A percentile compares a stretch with the other conserved stretches of the same genome.
Evolutionary conservation across 1,140 invertebrate genomes (phyloP).

Genomic region (Halesus radiatus): DNA sequence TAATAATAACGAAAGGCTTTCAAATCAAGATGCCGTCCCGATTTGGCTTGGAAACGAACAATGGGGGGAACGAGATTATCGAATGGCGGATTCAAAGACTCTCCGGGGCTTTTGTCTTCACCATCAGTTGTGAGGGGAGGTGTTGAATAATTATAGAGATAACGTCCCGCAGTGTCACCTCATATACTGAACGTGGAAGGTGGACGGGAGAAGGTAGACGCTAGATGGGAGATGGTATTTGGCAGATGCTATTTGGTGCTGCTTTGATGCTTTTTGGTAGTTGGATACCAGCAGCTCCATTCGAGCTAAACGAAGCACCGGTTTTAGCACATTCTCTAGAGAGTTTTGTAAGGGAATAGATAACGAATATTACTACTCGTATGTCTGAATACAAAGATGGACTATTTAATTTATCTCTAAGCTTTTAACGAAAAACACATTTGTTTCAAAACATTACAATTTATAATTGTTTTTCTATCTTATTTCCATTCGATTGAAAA

Average conservation of each 20-base stretch:
- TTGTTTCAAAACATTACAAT: too few species aligned
- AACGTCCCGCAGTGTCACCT: slow-evolving; percentile 37
- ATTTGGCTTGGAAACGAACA: slow-evolving; percentile 18
- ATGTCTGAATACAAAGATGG: too few species aligned
- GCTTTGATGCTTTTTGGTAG: too few species aligned
- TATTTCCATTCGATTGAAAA: too few species aligned
- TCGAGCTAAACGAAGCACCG: slow-evolving; percentile 5
- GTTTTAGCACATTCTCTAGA: background rate
- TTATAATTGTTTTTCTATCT: too few species aligned
- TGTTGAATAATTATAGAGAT: slow-evolving; percentile 51
- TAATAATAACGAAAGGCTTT: slow-evolving; percentile 2
- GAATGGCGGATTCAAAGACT: slow-evolving; percentile 47
- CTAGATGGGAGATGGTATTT: too few species aligned
- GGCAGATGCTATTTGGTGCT: too few species aligned
- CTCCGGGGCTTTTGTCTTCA: slow-evolving; percentile 41
- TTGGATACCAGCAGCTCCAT: background rate
- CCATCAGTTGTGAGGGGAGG: slow-evolving; percentile 33
- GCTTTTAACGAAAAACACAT: too few species aligned
- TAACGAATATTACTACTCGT: too few species aligned
- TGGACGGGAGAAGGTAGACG: too few species aligned
- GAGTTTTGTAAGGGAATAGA: too few species aligned
- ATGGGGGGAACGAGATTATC: slow-evolving; percentile 33
- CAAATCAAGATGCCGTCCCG: slow-evolving; percentile 27
- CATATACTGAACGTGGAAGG: slow-evolving; percentile 12
- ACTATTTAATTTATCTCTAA: too few species aligned